Evolutionary conservation across 2,888 invertebrate genomes (phyloP), one percentile per base, ranked within the genome.

Genomic region (Pteria penguin): DNA sequence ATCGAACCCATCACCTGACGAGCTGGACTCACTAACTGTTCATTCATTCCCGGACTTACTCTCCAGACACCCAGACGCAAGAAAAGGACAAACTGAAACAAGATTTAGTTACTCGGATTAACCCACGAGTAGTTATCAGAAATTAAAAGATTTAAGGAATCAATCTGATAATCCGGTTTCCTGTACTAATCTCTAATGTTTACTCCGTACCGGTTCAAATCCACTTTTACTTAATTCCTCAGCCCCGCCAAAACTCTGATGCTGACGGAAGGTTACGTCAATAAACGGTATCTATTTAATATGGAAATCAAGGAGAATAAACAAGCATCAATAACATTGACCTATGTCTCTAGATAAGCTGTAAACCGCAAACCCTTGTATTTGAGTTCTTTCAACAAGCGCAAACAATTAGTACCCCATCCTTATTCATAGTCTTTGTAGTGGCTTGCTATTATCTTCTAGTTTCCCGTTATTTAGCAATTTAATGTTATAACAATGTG

Each of bases 391-490:
- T 14, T 55, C 57, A 52, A 32, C 24, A 31, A 52, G 52, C 31
- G 68, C 52, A 68, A 68, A 68, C 68, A 68, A 68, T 55, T 57
- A 57, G 55, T 55, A 31, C 52, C 29, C 22, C 33, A 52, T 68
- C 57, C 68, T 57, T 29, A 33, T 31, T 57, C 55, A 22, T 11
- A 14, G 32, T 24, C 68, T 68, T 68, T 68, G 68, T 68, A 68
- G 57, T 68, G 24, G 0, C 27, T 26, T 18, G 8, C 22, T 29
- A 26, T 60, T 60, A 60, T 60, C 60, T 60, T 29, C 27, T 18
- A 26, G 60, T 60, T 60, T 60, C 27, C 60, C 60, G 60, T 60
- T 60, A 60, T 60, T 60, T 60, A 60, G 27, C 60, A 60, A 60
- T 60, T 60, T 60, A 60, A 29, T 18, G 60, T 60, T 26, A 11